Percentiles rank a stretch among this genome's conserved stretches.
Evolutionary conservation across 2,888 invertebrate species (phyloP).

Genomic region (Eupithecia inturbata): DNA sequence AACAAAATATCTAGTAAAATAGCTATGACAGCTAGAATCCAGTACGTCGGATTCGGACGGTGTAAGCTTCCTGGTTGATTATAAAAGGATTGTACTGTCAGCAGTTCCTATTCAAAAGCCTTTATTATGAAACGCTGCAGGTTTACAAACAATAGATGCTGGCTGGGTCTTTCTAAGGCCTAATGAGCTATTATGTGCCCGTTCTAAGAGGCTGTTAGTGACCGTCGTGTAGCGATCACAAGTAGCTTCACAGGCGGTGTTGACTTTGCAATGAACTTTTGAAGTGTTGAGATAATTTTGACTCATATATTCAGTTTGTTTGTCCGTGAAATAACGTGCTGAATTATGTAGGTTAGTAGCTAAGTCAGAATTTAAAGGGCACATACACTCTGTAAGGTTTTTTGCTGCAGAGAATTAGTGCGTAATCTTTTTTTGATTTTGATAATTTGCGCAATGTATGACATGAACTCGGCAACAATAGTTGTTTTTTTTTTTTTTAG

Average conservation of each 20-base stretch:
- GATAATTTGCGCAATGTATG: background rate
- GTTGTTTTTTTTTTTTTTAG: too few species aligned
- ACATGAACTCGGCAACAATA: background rate
- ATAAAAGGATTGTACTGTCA: constrained; percentile 62
- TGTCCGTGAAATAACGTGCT: background rate
- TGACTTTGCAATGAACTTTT: constrained; percentile 8
- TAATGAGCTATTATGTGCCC: constrained; percentile 77
- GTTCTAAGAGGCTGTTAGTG: constrained; percentile 61
- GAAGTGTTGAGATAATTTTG: constrained; percentile 5
- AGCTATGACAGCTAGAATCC: constrained; percentile 23
- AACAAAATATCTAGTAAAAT: background rate
- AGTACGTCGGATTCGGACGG: constrained; percentile 25
- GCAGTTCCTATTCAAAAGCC: constrained; percentile 63
- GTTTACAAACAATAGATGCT: constrained; percentile 73
- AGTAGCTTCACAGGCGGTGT: constrained; percentile 9
- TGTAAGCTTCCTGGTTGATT: constrained; percentile 48
- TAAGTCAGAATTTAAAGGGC: background rate
- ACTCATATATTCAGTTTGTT: background rate
- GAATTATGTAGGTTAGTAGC: background rate
- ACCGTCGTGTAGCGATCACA: constrained; percentile 45
- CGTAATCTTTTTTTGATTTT: background rate
- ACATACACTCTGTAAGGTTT: background rate
- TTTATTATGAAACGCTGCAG: constrained; percentile 72
- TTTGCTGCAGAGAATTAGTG: background rate
- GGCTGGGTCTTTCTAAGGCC: constrained; percentile 67